These are phyloP conservation scores for Nephila pilipes DNA, from an alignment of 1,140 invertebrate genomes.

Conservation along the genomic window DNA sequence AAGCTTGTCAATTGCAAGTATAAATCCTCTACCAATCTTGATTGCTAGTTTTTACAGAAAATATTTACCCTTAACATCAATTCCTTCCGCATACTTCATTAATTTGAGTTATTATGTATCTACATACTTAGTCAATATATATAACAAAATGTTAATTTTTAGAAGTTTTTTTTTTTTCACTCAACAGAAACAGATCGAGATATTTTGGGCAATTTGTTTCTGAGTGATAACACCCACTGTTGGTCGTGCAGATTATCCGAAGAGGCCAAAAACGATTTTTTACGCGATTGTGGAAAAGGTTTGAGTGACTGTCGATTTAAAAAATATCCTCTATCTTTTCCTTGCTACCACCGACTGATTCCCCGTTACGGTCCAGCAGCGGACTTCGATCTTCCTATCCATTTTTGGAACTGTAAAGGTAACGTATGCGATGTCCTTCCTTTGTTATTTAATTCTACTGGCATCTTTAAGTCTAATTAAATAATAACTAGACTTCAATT, in stretches of 20 bases:
- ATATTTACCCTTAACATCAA: too few relatives aligned
- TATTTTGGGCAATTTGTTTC: background rate
- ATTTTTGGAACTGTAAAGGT: slow-evolving; percentile 56
- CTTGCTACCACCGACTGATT: background rate
- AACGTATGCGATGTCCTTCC: background rate
- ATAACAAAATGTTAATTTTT: too few relatives aligned
- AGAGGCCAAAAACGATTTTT: background rate
- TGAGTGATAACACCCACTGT: background rate
- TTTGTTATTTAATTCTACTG: too few relatives aligned
- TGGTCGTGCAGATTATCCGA: background rate
- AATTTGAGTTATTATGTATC: too few relatives aligned
- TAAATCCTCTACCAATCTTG: too few relatives aligned
- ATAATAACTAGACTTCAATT: too few relatives aligned
- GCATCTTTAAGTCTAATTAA: too few relatives aligned
- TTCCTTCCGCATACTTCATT: too few relatives aligned
- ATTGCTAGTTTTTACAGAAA: too few relatives aligned
- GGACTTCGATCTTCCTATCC: background rate
- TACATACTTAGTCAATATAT: too few relatives aligned
- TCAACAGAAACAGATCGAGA: background rate
- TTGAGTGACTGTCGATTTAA: slow-evolving; percentile 31
- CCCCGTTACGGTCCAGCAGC: slow-evolving; percentile 19
- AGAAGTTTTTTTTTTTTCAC: background rate
- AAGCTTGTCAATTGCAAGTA: too few relatives aligned
- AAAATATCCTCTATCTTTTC: background rate
- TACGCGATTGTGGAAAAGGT: slow-evolving; percentile 34